Percentiles rank a stretch among this genome's conserved stretches.
Evolutionary conservation across 2,797 vertebrate species (phyloP).

Genomic region (Hydrocynus forskahlii): DNA sequence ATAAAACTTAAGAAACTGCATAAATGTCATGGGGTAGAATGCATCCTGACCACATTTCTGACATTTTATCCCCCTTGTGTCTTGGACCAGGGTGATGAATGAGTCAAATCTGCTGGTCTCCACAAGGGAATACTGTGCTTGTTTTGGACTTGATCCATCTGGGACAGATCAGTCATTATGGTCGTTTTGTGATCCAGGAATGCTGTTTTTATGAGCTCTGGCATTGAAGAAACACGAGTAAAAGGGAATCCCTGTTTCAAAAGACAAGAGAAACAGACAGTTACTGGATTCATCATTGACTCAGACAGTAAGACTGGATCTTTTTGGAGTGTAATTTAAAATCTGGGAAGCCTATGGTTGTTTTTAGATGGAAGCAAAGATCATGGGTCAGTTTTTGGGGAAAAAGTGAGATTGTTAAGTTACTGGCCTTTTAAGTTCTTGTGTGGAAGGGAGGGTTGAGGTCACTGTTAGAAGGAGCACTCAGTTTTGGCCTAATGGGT

Average conservation of each 20-base stretch:
- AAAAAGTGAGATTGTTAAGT: background rate
- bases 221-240: background rate
- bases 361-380: background rate
- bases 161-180: slow-evolving; percentile 26
- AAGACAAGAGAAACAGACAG: background rate
- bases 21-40: background rate
- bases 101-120: slow-evolving; percentile 25
- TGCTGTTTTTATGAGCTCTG: slow-evolving; percentile 13
- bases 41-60: slow-evolving; percentile 35
- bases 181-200: slow-evolving; percentile 7
- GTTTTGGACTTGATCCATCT: slow-evolving; percentile 12
- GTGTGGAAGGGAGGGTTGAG: background rate
- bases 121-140: slow-evolving; percentile 7
- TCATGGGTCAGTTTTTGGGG: background rate
- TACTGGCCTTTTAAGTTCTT: background rate
- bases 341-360: background rate
- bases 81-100: slow-evolving; percentile 22
- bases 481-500: background rate
- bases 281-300: background rate
- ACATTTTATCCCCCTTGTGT: slow-evolving; percentile 24
- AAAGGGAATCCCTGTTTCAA: background rate
- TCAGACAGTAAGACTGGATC: background rate
- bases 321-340: background rate
- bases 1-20: background rate
- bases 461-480: background rate